These are phyloP conservation scores for Naso thynnoides DNA, from an alignment of 2,797 vertebrate genomes.

Conservation along the genomic window DNA sequence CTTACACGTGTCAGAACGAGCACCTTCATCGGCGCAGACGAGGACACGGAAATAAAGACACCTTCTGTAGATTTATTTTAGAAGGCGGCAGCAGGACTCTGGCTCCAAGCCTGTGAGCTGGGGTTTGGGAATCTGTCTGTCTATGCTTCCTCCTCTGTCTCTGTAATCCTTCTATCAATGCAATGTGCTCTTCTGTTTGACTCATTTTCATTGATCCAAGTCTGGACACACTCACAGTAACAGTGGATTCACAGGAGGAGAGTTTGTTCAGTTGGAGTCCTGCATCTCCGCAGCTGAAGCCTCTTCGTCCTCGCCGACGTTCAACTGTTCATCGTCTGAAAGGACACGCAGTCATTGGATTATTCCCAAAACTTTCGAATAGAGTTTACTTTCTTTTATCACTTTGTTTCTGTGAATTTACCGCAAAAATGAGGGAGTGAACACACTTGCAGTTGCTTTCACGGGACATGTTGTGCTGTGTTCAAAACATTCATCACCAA, in stretches of 20 bases:
- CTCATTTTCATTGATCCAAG: slow-evolving; percentile 23
- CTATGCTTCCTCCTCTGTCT: slow-evolving; percentile 39
- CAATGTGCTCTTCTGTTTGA: slow-evolving; percentile 25
- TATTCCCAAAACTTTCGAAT: neutral
- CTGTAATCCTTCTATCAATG: slow-evolving; percentile 12
- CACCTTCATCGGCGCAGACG: neutral
- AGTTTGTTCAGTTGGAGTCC: slow-evolving; percentile 72
- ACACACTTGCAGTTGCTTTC: no score
- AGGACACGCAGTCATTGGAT: neutral
- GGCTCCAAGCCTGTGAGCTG: slow-evolving; percentile 62
- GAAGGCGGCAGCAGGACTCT: slow-evolving; percentile 22
- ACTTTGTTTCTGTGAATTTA: neutral
- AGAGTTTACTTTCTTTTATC: neutral
- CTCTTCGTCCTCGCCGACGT: slow-evolving; percentile 46
- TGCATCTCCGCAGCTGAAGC: slow-evolving; percentile 58
- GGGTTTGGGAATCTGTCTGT: slow-evolving; percentile 48
- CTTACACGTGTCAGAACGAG: slow-evolving; percentile 8
- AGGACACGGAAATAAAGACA: neutral
- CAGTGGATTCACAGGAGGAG: slow-evolving; percentile 21
- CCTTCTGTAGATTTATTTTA: neutral
- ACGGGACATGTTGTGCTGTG: no score
- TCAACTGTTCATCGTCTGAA: slow-evolving; percentile 60
- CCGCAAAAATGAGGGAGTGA: no score
- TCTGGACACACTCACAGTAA: slow-evolving; percentile 68
- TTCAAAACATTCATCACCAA: neutral